Percentiles rank a stretch among this genome's conserved stretches.
phyloP scores from a whole-genome alignment of 2,113 vertebrate genomes.

The Hippoglossus stenolepis region DNA sequence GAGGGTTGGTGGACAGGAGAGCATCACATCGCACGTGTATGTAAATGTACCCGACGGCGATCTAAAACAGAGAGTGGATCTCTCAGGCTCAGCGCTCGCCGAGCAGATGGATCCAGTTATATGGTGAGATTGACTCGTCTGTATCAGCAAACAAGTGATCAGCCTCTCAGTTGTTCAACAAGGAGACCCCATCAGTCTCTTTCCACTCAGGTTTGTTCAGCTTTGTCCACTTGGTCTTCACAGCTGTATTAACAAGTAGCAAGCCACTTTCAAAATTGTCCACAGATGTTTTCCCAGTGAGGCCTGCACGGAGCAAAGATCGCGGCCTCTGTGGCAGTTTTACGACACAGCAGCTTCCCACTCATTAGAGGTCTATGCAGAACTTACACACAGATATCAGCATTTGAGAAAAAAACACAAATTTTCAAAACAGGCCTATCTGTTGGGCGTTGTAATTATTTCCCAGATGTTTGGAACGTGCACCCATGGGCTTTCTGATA shows the following conservation, averaged over 20 bases:
- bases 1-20: background rate
- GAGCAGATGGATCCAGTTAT: constrained; percentile 33
- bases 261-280: constrained; percentile 52
- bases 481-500: constrained; percentile 48
- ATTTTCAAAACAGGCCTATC: background rate
- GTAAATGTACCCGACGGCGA: background rate
- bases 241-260: constrained; percentile 76
- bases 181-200: constrained; percentile 46
- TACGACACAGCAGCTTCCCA: background rate
- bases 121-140: background rate
- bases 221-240: constrained; percentile 47
- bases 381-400: background rate
- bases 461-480: constrained; percentile 39
- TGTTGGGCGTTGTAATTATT: constrained; percentile 18
- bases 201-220: constrained; percentile 39
- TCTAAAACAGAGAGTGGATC: constrained; percentile 2
- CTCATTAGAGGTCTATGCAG: background rate
- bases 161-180: constrained; percentile 40
- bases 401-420: background rate
- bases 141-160: constrained; percentile 5
- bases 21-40: constrained; percentile 22
- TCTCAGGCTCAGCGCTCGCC: background rate
- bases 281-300: constrained; percentile 65
- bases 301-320: background rate
- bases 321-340: background rate